These are phyloP conservation scores for Lasioglossum leucozonium DNA, from an alignment of 2,888 invertebrate genomes.

Conservation along the genomic window DNA sequence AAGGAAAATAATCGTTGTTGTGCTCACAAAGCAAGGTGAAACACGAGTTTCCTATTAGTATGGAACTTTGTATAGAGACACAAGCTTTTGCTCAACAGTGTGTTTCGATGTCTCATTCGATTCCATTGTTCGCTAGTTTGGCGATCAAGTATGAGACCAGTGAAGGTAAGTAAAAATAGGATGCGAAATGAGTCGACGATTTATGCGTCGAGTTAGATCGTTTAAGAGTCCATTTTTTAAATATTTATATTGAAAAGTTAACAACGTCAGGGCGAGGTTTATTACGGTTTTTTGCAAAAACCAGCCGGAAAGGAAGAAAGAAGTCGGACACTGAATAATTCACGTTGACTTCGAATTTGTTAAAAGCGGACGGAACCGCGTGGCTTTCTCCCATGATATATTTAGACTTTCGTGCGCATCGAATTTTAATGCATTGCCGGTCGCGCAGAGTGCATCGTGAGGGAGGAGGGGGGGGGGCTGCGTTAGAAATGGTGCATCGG, in stretches of 20 bases:
- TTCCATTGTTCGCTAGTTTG: no score
- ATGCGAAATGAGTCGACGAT: no score
- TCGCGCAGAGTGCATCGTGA: constrained; percentile 21
- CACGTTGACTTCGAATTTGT: constrained; percentile 29
- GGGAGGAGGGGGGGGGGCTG: no score
- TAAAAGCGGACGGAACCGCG: constrained; percentile 39
- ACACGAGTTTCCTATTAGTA: neutral
- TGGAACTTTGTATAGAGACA: no score
- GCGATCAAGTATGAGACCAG: no score
- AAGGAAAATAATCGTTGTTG: neutral
- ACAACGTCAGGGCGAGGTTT: neutral
- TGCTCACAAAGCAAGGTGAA: neutral
- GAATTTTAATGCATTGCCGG: constrained; percentile 46
- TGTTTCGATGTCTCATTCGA: no score
- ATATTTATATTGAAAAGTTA: no score
- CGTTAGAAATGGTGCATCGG: constrained; percentile 23
- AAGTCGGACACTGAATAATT: neutral
- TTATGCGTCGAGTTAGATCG: no score
- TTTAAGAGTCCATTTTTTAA: no score
- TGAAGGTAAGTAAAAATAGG: no score
- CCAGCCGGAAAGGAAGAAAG: neutral
- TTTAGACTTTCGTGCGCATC: constrained; percentile 52
- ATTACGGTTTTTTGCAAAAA: neutral
- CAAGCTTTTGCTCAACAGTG: no score
- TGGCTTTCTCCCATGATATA: constrained; percentile 65